These are phyloP conservation scores for Phylloscopus collybita DNA, from an alignment of 2,797 vertebrate species.

Conservation along the genomic window DNA sequence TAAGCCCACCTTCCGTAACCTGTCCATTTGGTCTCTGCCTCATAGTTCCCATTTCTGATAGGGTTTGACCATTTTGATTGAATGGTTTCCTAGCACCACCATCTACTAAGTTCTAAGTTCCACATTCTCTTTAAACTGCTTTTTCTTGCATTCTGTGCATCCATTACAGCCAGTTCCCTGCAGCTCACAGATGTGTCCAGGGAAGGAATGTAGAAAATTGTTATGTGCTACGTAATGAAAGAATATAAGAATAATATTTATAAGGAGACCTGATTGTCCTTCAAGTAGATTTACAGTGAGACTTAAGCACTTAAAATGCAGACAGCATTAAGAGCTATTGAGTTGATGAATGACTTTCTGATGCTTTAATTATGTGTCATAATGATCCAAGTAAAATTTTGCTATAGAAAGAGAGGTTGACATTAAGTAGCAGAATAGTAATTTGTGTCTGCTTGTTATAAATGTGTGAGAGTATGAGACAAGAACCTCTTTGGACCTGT, in stretches of 20 bases:
- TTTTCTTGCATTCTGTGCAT: slow-evolving; percentile 84
- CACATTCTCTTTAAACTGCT: slow-evolving; percentile 81
- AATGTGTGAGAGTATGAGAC: neutral
- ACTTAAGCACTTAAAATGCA: neutral
- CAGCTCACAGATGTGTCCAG: slow-evolving; percentile 79
- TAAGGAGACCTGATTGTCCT: neutral
- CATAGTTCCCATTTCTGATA: slow-evolving; percentile 53
- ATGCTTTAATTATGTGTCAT: neutral
- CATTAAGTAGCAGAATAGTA: neutral
- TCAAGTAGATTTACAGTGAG: neutral
- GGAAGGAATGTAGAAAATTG: slow-evolving; percentile 49
- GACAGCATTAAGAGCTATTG: neutral
- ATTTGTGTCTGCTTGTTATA: neutral
- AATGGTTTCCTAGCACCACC: slow-evolving; percentile 58
- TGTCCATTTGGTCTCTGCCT: slow-evolving; percentile 40
- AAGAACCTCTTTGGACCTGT: neutral
- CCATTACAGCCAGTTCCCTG: slow-evolving; percentile 80
- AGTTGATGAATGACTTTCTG: neutral
- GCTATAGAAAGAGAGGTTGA: neutral
- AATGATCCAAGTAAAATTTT: neutral
- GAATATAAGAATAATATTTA: neutral
- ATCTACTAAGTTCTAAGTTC: slow-evolving; percentile 73
- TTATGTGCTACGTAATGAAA: neutral
- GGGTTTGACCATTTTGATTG: slow-evolving; percentile 48
- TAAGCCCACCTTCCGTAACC: slow-evolving; percentile 60